phyloP scores from a whole-genome alignment of 2,113 vertebrate genomes.

The Puntigrus tetrazona region DNA sequence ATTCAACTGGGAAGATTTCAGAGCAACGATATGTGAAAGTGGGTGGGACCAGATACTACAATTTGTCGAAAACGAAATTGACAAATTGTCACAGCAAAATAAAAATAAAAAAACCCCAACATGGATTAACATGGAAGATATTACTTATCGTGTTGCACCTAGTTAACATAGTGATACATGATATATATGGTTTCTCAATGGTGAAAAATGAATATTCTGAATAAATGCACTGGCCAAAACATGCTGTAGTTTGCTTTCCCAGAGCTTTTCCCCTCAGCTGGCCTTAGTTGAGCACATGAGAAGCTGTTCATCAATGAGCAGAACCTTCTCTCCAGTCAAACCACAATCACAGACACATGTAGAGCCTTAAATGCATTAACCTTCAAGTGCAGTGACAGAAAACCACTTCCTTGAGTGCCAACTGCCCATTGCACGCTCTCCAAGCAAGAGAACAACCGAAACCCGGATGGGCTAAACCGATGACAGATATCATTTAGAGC shows the following conservation, averaged over 20 bases:
- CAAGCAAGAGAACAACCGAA: neutral
- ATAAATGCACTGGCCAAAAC: neutral
- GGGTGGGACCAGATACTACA: neutral
- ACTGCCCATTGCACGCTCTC: slow-evolving; percentile 35
- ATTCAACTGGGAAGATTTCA: neutral
- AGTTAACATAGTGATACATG: neutral
- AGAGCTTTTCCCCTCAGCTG: neutral
- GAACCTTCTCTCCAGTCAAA: slow-evolving; percentile 59
- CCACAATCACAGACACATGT: slow-evolving; percentile 76
- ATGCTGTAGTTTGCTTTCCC: neutral
- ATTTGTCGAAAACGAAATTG: neutral
- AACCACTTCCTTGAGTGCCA: slow-evolving; percentile 63
- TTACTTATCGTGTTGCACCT: neutral
- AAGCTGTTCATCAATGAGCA: slow-evolving; percentile 55
- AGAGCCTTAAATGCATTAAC: slow-evolving; percentile 68
- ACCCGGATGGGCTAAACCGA: slow-evolving; percentile 30
- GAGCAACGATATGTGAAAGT: neutral
- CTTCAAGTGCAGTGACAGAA: slow-evolving; percentile 61
- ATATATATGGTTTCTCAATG: neutral
- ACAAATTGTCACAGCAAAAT: neutral
- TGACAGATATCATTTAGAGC: slow-evolving; percentile 36
- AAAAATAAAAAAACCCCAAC: neutral
- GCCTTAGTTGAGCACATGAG: slow-evolving; percentile 39
- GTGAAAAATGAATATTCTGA: neutral
- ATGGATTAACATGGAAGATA: neutral